phyloP scores from a whole-genome alignment of 2,888 invertebrate genomes.

The Linnaemya tessellans region DNA sequence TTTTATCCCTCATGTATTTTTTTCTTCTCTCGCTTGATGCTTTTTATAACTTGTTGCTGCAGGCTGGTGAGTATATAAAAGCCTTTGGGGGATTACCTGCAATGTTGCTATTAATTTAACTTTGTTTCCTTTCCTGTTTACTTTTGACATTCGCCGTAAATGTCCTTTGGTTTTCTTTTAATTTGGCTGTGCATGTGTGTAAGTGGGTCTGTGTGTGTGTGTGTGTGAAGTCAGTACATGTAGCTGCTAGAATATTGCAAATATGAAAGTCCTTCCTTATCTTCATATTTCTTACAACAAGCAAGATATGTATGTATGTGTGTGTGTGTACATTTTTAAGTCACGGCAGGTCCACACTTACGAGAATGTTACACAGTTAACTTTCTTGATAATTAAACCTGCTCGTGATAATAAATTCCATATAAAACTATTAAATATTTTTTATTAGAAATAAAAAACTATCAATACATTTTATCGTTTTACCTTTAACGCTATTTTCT shows the following conservation, averaged over 20 bases:
- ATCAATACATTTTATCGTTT: neutral
- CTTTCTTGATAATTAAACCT: neutral
- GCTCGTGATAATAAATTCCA: neutral
- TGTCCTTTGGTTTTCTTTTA: constrained; percentile 45
- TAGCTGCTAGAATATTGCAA: neutral
- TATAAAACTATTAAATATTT: neutral
- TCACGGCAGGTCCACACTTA: neutral
- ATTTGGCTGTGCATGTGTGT: neutral
- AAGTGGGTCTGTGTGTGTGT: neutral
- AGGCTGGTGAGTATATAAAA: constrained; percentile 54
- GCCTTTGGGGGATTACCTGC: constrained; percentile 56
- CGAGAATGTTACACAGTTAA: neutral
- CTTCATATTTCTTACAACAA: neutral
- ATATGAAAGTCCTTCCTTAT: neutral
- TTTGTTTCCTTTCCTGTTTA: constrained; percentile 65
- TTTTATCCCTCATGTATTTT: neutral
- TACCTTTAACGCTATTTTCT: constrained; percentile 1
- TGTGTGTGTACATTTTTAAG: neutral
- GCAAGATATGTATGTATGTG: neutral
- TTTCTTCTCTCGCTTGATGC: constrained; percentile 32
- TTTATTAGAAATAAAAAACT: neutral
- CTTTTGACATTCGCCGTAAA: constrained; percentile 62
- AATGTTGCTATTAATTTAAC: constrained; percentile 67
- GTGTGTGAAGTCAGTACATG: constrained; percentile 17
- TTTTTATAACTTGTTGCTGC: constrained; percentile 36